phyloP scores from a whole-genome alignment of 92 coral and sea anemone genomes.

The Blastomussa wellsi region DNA sequence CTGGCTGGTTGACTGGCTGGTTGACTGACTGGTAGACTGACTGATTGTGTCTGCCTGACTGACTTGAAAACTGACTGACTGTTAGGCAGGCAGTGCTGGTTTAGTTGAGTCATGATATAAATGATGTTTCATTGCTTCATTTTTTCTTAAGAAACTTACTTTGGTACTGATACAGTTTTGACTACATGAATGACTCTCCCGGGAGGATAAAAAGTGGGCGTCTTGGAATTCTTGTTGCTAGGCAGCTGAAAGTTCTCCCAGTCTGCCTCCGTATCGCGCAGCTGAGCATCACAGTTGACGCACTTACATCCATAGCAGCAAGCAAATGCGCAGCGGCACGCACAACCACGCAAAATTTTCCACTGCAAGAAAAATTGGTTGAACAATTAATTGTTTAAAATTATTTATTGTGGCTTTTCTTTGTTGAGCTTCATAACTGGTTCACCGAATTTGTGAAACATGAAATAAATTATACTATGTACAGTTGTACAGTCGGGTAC shows the following conservation, averaged over 20 bases:
- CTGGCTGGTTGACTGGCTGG: too few species aligned
- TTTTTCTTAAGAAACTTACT: conserved; percentile 41
- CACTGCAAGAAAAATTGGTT: conserved; percentile 60
- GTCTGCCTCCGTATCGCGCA: conserved; percentile 64
- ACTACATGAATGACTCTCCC: conserved; percentile 88
- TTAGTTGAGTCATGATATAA: background rate
- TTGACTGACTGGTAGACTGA: too few species aligned
- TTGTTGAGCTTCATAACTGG: background rate
- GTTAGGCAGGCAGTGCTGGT: background rate
- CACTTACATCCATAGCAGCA: conserved; percentile 85
- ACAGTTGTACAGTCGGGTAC: background rate
- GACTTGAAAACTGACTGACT: background rate
- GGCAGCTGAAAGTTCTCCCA: conserved; percentile 75
- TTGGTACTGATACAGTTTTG: conserved; percentile 75
- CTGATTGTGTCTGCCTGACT: background rate
- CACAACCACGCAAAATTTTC: conserved; percentile 96
- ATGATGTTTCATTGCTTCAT: background rate
- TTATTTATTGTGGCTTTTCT: background rate
- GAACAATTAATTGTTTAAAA: background rate
- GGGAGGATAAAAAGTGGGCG: conserved; percentile 92
- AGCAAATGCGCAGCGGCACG: conserved; percentile 84
- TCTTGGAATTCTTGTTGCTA: conserved; percentile 66
- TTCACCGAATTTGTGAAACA: background rate
- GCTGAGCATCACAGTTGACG: conserved; percentile 57
- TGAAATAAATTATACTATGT: too few species aligned